Conservation (phyloP, 1,140 invertebrate species). For the Hyles vespertilio region DNA sequence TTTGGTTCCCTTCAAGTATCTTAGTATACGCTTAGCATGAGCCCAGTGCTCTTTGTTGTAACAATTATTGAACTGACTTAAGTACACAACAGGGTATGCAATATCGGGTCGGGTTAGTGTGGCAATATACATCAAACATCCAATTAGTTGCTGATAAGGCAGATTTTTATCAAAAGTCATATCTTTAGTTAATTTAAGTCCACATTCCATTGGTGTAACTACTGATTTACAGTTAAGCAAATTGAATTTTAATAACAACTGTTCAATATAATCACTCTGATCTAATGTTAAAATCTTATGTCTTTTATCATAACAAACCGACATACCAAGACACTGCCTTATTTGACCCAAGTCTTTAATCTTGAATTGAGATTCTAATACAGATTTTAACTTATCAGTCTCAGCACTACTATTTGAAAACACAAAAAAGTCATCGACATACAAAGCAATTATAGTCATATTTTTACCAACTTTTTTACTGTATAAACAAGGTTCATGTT, state of each 20-base stretch:
- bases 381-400: background rate
- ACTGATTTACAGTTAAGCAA: background rate
- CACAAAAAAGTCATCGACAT: conserved; percentile 4
- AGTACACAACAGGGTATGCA: no score
- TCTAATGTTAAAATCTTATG: background rate
- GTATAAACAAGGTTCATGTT: conserved; percentile 3
- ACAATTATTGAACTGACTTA: no score
- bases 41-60: no score
- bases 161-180: background rate
- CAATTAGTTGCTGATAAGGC: conserved; percentile 8
- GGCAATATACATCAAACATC: conserved; percentile 1
- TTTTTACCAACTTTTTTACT: background rate
- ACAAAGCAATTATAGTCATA: conserved; percentile 2
- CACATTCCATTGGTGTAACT: background rate
- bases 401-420: conserved; percentile 3
- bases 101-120: background rate
- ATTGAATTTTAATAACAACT: conserved; percentile 3
- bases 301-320: background rate
- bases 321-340: conserved; percentile 2
- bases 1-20: conserved; percentile 6
- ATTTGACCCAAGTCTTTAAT: conserved; percentile 3
- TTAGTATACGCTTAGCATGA: background rate
- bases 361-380: background rate
- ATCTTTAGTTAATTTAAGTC: background rate
- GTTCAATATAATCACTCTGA: conserved; percentile 4